Percentiles rank a stretch among this genome's conserved stretches.
These are phyloP conservation scores for Mohoua ochrocephala DNA, from an alignment of 2,113 vertebrate species.

Conservation along the genomic window DNA sequence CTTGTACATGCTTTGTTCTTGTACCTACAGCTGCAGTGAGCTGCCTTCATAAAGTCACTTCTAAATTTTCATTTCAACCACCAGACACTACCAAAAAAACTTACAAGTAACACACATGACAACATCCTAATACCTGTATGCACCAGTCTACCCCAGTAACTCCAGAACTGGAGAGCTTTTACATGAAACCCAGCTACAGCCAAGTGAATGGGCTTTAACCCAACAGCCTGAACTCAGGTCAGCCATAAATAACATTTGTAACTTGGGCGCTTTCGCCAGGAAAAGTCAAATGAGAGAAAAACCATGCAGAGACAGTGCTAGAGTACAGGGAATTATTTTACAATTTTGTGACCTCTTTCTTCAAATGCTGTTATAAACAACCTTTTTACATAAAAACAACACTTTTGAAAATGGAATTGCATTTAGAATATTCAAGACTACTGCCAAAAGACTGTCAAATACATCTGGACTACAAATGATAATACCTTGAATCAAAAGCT, in stretches of 20 bases:
- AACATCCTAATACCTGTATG: neutral
- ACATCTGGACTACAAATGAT: neutral
- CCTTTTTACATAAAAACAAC: neutral
- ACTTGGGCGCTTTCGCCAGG: neutral
- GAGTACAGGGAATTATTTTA: neutral
- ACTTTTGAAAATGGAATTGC: neutral
- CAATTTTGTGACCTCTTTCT: neutral
- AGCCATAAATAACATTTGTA: neutral
- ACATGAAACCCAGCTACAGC: neutral
- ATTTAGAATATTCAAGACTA: neutral
- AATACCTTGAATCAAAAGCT: constrained; percentile 71
- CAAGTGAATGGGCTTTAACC: neutral
- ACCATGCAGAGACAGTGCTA: neutral
- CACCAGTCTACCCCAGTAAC: neutral
- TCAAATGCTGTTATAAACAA: neutral
- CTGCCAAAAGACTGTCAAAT: neutral
- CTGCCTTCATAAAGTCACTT: neutral
- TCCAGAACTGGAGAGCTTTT: neutral
- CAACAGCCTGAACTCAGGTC: neutral
- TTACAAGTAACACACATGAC: neutral
- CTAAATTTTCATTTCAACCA: neutral
- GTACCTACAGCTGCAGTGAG: neutral
- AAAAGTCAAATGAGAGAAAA: neutral
- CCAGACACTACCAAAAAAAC: neutral
- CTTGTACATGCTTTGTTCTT: accelerated